These are phyloP conservation scores for Euschistus heros DNA, from an alignment of 1,140 invertebrate species.

Conservation along the genomic window DNA sequence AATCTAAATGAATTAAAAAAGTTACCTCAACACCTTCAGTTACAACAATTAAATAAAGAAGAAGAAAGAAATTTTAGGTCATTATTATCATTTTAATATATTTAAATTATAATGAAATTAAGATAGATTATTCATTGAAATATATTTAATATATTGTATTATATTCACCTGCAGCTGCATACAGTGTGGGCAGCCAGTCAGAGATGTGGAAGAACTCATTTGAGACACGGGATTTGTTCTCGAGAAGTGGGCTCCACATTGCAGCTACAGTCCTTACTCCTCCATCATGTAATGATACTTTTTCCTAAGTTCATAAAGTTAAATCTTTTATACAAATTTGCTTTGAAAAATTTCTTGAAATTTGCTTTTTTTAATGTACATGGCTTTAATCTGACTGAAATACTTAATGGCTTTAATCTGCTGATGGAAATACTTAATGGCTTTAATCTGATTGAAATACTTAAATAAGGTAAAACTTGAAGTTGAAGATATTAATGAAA, in stretches of 20 bases:
- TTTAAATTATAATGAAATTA: too few relatives aligned
- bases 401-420: background rate
- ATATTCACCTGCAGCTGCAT: conserved; percentile 35
- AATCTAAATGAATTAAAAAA: too few relatives aligned
- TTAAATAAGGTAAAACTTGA: too few relatives aligned
- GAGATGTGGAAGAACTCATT: conserved; percentile 50
- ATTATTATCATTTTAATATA: too few relatives aligned
- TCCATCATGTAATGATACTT: conserved; percentile 52
- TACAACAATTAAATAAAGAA: too few relatives aligned
- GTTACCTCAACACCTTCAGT: too few relatives aligned
- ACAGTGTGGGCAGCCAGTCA: conserved; percentile 61
- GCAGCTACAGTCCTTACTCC: conserved; percentile 51
- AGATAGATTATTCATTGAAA: too few relatives aligned
- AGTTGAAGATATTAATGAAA: too few relatives aligned
- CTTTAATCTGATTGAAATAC: too few relatives aligned
- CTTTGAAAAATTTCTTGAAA: background rate
- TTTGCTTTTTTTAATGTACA: background rate
- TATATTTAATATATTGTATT: background rate
- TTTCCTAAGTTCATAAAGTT: background rate
- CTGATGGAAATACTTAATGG: too few relatives aligned
- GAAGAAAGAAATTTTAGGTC: too few relatives aligned
- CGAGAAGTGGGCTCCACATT: conserved; percentile 49
- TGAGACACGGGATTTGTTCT: conserved; percentile 38
- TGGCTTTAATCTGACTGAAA: background rate
- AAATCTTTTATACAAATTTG: background rate